These are phyloP conservation scores for Drosophila sulfurigaster DNA, from an alignment of 1,140 invertebrate genomes.

Conservation along the genomic window DNA sequence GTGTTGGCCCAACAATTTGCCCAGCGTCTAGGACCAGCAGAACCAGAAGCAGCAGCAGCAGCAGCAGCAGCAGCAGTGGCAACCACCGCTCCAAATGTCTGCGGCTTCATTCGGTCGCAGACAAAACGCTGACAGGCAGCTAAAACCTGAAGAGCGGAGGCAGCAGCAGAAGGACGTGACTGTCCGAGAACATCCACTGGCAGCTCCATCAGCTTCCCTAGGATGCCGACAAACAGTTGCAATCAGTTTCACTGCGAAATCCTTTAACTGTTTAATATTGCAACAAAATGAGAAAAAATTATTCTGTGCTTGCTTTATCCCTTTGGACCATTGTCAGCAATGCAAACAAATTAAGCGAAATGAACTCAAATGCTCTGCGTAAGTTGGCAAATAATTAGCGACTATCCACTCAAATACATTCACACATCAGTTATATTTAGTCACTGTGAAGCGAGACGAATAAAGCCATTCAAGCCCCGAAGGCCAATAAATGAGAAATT, in stretches of 20 bases:
- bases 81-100: constrained; percentile 48
- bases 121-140: constrained; percentile 58
- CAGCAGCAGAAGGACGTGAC: constrained; percentile 35
- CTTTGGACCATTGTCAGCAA: constrained; percentile 23
- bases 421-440: neutral
- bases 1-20: constrained; percentile 77
- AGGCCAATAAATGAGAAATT: constrained; percentile 73
- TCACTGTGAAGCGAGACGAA: neutral
- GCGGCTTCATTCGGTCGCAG: constrained; percentile 44
- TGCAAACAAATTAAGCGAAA: constrained; percentile 53
- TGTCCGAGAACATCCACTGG: constrained; percentile 9
- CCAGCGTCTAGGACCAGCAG: constrained; percentile 42
- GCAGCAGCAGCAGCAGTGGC: constrained; percentile 8
- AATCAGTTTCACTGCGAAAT: constrained; percentile 38
- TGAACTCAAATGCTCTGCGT: constrained; percentile 32
- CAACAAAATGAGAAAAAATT: constrained; percentile 41
- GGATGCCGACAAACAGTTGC: constrained; percentile 29
- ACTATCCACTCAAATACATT: constrained; percentile 4
- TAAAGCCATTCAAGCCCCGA: constrained; percentile 14
- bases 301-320: neutral
- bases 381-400: constrained; percentile 49
- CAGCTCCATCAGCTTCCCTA: constrained; percentile 8
- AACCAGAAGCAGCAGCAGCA: neutral
- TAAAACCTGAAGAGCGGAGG: constrained; percentile 12
- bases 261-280: constrained; percentile 57